Evolutionary conservation across 2,797 vertebrate genomes (phyloP), one percentile per base, ranked within the genome.

Genomic region (Myiotriccus ornatus): DNA sequence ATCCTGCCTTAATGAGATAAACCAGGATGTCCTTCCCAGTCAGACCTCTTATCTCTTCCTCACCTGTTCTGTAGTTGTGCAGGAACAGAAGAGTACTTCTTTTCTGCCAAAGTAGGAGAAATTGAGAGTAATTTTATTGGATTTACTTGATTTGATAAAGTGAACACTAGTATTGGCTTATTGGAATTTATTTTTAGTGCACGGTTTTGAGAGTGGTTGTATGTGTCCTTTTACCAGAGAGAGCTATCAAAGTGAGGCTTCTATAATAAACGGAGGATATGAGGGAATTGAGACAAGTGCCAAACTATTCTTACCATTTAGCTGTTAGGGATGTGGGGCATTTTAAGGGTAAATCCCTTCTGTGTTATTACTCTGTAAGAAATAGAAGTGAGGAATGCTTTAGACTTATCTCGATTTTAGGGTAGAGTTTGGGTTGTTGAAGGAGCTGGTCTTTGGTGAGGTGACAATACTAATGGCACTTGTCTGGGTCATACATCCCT

Each of bases 61-160:
- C 24, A 28, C 55, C 41, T 9, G 6, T 80, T 88, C 49, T 47
- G 24, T 88, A 75, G n/a, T 59, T 44, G 17, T 3, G 14, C 67
- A 82, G 59, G 37, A 73, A 30, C 25, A 90, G 55, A 77, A 30
- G 11, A 81, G 52, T 56, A 43, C 27, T 69, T 69, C 28, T 74
- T 30, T 82, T 77, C 77, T 92, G 32, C 64, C 68, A 30, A 55
- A 91, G 37, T n/a, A 55, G 59, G 17, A 30, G 74, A 84, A 90
- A 82, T 56, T 57, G 25, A 88, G 46, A 56, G 74, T 63, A 27
- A 56, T 77, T 60, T 49, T 71, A 32, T 2, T 89, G 25, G 27
- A 50, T 71, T 83, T 74, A 53, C 27, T 70, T 67, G n/a, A 46
- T 92, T 82, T 74, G 35, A 52, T 84, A 56, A 92, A 70, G 63